Evolutionary conservation across 1,140 invertebrate genomes (phyloP).

Genomic region (Cotesia typhae): DNA sequence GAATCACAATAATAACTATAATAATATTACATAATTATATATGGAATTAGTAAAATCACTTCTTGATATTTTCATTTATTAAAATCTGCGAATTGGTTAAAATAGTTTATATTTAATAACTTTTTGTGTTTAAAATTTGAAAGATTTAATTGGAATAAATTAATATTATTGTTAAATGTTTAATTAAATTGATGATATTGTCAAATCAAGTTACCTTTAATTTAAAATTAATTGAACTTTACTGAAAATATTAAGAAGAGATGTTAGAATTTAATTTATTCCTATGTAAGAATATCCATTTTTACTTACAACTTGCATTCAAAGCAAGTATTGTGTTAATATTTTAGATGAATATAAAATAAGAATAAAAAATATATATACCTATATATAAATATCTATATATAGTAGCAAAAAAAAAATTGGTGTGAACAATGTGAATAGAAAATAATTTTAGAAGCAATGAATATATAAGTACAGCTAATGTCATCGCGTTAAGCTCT

Average conservation of each 20-base stretch:
- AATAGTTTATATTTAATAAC: too few relatives aligned
- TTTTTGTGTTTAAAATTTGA: too few relatives aligned
- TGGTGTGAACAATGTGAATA: constrained; percentile 63
- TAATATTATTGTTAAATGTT: not conserved
- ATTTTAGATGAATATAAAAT: constrained; percentile 51
- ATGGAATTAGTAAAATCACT: too few relatives aligned
- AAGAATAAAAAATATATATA: constrained; percentile 22
- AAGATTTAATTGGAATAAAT: too few relatives aligned
- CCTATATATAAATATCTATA: constrained; percentile 32
- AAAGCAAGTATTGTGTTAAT: constrained; percentile 52
- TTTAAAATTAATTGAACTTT: too few relatives aligned
- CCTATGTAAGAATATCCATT: constrained; percentile 57
- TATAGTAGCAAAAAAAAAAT: constrained; percentile 45
- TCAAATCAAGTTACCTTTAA: constrained; percentile 45
- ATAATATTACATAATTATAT: too few relatives aligned
- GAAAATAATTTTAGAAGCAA: constrained; percentile 45
- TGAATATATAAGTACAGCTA: constrained; percentile 47
- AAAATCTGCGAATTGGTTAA: too few relatives aligned
- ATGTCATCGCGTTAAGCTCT: constrained; percentile 42
- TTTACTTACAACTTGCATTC: constrained; percentile 62
- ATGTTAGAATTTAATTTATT: constrained; percentile 46
- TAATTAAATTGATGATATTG: not conserved
- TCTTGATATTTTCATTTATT: too few relatives aligned
- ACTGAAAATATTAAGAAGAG: not conserved
- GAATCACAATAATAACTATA: too few relatives aligned